Evolutionary conservation across 35 echinoderm and acorn worm genomes (phyloP).

Genomic region (Lytechinus pictus): DNA sequence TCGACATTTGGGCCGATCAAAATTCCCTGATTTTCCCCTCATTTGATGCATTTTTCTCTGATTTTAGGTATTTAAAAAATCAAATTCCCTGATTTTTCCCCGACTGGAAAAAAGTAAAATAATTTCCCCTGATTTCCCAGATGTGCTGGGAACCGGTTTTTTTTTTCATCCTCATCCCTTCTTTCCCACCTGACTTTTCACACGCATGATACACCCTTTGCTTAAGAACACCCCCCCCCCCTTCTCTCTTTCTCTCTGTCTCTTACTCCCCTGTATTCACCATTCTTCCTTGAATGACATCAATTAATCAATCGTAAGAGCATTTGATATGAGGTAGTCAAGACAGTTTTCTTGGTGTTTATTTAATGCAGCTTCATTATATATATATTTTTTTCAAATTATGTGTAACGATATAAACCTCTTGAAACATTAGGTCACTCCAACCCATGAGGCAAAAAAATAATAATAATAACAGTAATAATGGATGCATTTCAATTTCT

Average conservation of each 20-base stretch:
- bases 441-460: conserved; percentile 44
- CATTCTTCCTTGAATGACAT: background rate
- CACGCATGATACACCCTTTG: too few relatives aligned
- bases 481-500: conserved; percentile 26
- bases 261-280: background rate
- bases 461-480: background rate
- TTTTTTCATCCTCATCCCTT: too few relatives aligned
- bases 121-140: too few relatives aligned
- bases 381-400: conserved; percentile 49
- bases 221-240: background rate
- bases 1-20: too few relatives aligned
- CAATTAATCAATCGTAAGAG: background rate
- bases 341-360: conserved; percentile 53
- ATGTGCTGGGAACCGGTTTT: too few relatives aligned
- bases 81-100: too few relatives aligned
- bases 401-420: conserved; percentile 50
- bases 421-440: conserved; percentile 32
- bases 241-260: background rate
- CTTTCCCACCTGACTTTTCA: too few relatives aligned
- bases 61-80: too few relatives aligned
- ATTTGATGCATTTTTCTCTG: too few relatives aligned
- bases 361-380: conserved; percentile 53
- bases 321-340: conserved; percentile 36
- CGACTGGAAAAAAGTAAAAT: too few relatives aligned
- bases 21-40: too few relatives aligned